These are phyloP conservation scores for Oasisia sp. DNA, from an alignment of 2,888 invertebrate genomes.

Conservation along the genomic window DNA sequence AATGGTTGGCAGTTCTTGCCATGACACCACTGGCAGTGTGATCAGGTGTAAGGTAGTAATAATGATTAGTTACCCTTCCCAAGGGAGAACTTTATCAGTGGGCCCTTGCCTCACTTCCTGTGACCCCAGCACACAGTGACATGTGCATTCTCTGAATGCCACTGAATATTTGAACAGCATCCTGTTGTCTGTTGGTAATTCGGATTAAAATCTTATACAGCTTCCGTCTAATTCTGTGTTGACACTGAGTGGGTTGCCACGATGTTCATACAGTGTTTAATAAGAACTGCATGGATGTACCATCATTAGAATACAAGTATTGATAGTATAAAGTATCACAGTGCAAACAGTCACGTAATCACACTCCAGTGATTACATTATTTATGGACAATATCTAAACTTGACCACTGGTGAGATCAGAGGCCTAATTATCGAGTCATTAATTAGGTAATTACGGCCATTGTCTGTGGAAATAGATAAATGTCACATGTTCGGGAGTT, in stretches of 20 bases:
- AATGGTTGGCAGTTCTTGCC: too few relatives aligned
- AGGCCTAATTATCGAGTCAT: not conserved
- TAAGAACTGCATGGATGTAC: not conserved
- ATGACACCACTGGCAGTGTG: too few relatives aligned
- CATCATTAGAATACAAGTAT: not conserved
- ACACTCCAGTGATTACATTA: not conserved
- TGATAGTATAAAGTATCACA: not conserved
- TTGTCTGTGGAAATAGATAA: not conserved
- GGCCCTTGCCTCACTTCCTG: not conserved
- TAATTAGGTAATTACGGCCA: not conserved
- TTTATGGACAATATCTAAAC: not conserved
- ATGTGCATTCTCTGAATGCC: not conserved
- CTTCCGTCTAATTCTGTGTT: not conserved
- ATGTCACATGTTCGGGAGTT: not conserved
- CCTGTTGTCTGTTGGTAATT: not conserved
- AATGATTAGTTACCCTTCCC: not conserved
- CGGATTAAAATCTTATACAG: not conserved
- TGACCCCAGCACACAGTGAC: not conserved
- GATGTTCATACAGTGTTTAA: not conserved
- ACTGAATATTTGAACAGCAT: constrained; percentile 5
- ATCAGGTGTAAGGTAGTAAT: not conserved
- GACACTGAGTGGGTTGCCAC: not conserved
- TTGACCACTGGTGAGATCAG: not conserved
- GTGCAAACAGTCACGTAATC: not conserved
- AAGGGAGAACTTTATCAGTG: not conserved